phyloP scores from a whole-genome alignment of 2,797 vertebrate species.

The Eptatretus atami region DNA sequence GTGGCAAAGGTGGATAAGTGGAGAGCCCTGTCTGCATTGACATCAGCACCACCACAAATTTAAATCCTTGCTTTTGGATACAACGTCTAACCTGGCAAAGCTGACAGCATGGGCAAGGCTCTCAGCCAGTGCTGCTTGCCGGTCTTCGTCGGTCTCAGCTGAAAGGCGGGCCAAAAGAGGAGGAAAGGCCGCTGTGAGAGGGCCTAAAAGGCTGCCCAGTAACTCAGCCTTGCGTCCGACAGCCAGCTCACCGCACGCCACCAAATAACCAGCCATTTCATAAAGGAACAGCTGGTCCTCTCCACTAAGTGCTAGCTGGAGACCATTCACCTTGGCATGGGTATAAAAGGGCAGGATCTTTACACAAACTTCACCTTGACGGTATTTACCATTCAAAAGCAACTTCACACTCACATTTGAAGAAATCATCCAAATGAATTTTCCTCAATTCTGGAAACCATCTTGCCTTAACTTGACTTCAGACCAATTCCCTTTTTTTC shows the following conservation, averaged over 20 bases:
- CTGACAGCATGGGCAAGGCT: constrained; percentile 75
- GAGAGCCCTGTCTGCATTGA: too few species aligned
- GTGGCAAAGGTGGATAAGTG: background rate
- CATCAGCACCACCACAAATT: too few species aligned
- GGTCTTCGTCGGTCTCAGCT: constrained; percentile 43
- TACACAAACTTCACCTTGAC: too few species aligned
- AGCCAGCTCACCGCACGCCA: constrained; percentile 56
- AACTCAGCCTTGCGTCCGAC: constrained; percentile 55
- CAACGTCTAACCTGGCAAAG: constrained; percentile 38
- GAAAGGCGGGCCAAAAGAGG: constrained; percentile 46
- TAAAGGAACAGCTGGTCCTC: constrained; percentile 96
- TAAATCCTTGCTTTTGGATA: background rate
- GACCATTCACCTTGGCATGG: constrained; percentile 48
- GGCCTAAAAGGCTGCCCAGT: constrained; percentile 61
- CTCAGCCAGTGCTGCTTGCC: constrained; percentile 45
- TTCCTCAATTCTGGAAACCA: too few species aligned
- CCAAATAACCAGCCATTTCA: constrained; percentile 65
- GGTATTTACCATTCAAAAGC: too few species aligned
- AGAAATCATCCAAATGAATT: too few species aligned
- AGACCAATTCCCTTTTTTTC: too few species aligned
- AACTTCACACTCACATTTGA: too few species aligned
- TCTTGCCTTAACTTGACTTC: too few species aligned
- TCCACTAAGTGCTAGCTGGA: constrained; percentile 44
- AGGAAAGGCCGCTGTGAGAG: constrained; percentile 65
- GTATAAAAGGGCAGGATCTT: too few species aligned